Percentiles rank a stretch among this genome's conserved stretches.
These are phyloP conservation scores for Rhynchonycteris naso DNA, from an alignment of 2,797 vertebrate species.

Conservation along the genomic window DNA sequence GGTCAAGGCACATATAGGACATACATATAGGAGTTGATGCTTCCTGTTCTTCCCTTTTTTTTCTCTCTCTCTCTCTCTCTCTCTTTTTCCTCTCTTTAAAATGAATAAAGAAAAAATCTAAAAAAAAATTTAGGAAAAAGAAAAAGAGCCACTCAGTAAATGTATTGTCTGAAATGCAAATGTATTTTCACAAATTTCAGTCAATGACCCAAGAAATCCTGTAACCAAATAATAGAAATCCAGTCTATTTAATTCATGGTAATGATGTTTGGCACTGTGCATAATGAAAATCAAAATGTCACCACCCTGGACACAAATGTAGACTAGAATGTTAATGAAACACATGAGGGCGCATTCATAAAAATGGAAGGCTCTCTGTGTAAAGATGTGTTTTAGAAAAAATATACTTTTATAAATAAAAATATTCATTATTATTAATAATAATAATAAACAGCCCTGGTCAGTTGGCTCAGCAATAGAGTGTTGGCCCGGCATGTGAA, in stretches of 20 bases:
- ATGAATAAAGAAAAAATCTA: no score
- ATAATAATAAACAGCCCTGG: no score
- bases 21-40: no score
- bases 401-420: not conserved
- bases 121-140: no score
- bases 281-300: slow-evolving; percentile 51
- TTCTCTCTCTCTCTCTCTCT: no score
- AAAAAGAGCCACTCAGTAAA: not conserved
- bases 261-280: not conserved
- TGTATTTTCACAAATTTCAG: slow-evolving; percentile 18
- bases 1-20: no score
- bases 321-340: not conserved
- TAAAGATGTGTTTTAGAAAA: not conserved
- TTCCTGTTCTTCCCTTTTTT: no score
- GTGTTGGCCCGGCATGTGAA: no score
- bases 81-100: no score
- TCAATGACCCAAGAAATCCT: slow-evolving; percentile 15
- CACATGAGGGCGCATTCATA: not conserved
- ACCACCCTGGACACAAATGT: slow-evolving; percentile 28
- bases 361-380: slow-evolving; percentile 27
- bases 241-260: not conserved
- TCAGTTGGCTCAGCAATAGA: no score
- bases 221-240: not conserved
- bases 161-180: slow-evolving; percentile 35
- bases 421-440: not conserved